Evolutionary conservation across 1,140 invertebrate genomes (phyloP).

Genomic region (Plectrocnemia conspersa): DNA sequence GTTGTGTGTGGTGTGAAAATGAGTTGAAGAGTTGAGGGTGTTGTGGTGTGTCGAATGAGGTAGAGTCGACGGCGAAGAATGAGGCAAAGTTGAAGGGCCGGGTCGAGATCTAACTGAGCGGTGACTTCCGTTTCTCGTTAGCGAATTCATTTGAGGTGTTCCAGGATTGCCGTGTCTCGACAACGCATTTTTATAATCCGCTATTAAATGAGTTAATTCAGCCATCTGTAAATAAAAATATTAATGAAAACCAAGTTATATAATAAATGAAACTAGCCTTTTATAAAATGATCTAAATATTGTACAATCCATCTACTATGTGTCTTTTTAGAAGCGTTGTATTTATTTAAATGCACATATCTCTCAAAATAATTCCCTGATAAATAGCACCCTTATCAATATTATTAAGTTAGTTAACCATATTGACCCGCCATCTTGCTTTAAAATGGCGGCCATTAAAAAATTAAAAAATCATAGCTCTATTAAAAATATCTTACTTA

Average conservation of each 20-base stretch:
- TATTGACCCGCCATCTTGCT: too few relatives aligned
- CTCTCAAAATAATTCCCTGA: too few relatives aligned
- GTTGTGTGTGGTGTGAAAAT: slow-evolving; percentile 48
- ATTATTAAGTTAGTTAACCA: too few relatives aligned
- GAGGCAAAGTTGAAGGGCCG: slow-evolving; percentile 36
- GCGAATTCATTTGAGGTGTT: slow-evolving; percentile 74
- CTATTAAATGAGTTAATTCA: slow-evolving; percentile 87
- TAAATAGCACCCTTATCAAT: too few relatives aligned
- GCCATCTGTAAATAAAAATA: slow-evolving; percentile 63
- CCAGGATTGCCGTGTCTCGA: slow-evolving; percentile 56
- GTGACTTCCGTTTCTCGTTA: slow-evolving; percentile 71
- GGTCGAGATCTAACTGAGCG: slow-evolving; percentile 43
- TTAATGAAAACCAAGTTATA: slow-evolving; percentile 9
- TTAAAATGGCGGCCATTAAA: too few relatives aligned
- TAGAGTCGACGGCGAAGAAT: slow-evolving; percentile 43
- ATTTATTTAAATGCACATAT: too few relatives aligned
- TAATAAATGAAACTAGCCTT: neutral
- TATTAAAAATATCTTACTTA: too few relatives aligned
- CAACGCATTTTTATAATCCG: slow-evolving; percentile 92
- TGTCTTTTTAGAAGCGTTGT: too few relatives aligned
- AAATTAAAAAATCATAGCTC: too few relatives aligned
- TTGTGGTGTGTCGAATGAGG: slow-evolving; percentile 44
- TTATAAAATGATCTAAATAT: too few relatives aligned
- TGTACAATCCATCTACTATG: too few relatives aligned
- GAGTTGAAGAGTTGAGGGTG: slow-evolving; percentile 40